Conservation (phyloP, 2,888 invertebrate genomes). For the Chelonus formosanus region DNA sequence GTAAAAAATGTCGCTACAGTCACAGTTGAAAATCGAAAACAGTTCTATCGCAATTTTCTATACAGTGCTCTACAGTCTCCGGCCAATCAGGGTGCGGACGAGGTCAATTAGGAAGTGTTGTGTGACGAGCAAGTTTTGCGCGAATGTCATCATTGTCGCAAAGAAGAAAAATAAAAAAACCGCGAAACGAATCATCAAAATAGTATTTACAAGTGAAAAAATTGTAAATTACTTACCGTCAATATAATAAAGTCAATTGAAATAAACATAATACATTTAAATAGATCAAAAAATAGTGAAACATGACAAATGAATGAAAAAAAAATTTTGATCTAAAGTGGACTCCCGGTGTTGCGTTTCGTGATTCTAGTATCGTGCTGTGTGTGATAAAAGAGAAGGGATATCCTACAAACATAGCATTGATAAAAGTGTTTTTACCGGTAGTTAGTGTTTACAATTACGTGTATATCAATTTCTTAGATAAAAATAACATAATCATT, state of each 20-base stretch:
- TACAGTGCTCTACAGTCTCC: constrained; percentile 13
- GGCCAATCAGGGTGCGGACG: constrained; percentile 24
- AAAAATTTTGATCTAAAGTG: background rate
- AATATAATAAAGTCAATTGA: background rate
- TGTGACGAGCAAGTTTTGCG: constrained; percentile 13
- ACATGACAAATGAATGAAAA: background rate
- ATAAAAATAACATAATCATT: background rate
- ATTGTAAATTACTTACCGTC: too few relatives aligned
- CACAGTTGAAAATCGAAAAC: background rate
- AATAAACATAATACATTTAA: background rate
- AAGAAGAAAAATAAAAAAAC: background rate
- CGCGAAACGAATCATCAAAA: too few relatives aligned
- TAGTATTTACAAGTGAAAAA: too few relatives aligned
- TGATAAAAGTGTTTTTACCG: constrained; percentile 13
- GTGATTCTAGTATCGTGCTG: constrained; percentile 12
- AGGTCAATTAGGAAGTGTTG: constrained; percentile 15
- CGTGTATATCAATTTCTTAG: constrained; percentile 3
- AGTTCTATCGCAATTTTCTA: constrained; percentile 10
- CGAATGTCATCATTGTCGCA: constrained; percentile 17
- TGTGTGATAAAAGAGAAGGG: constrained; percentile 20
- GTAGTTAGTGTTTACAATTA: constrained; percentile 1
- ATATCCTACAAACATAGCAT: constrained; percentile 23
- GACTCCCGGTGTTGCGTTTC: constrained; percentile 13
- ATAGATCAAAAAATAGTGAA: background rate
- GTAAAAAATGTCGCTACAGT: constrained; percentile 1